Conservation (phyloP, 2,888 invertebrate species). For the Camptogramma bilineatum region DNA sequence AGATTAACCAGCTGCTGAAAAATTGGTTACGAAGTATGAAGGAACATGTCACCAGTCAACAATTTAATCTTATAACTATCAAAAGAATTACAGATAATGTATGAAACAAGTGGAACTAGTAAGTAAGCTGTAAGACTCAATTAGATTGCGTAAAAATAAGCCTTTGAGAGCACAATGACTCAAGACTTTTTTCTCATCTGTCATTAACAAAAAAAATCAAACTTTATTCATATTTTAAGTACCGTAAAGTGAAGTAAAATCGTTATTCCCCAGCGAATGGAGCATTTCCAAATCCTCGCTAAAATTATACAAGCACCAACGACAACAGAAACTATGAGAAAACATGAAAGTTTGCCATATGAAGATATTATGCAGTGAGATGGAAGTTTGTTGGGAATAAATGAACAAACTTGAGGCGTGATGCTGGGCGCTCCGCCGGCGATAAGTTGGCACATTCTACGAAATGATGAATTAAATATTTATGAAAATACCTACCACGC, state of each 20-base stretch:
- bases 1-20: neutral
- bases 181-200: too few relatives aligned
- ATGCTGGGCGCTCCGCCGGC: constrained; percentile 47
- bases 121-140: neutral
- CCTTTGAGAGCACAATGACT: too few relatives aligned
- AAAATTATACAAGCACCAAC: constrained; percentile 42
- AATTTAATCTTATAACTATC: neutral
- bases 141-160: too few relatives aligned
- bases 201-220: too few relatives aligned
- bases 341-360: constrained; percentile 55
- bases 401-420: constrained; percentile 57
- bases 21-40: neutral
- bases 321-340: constrained; percentile 45
- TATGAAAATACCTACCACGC: constrained; percentile 35
- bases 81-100: too few relatives aligned
- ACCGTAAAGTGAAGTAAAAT: neutral
- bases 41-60: neutral
- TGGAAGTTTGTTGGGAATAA: constrained; percentile 55
- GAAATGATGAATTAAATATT: constrained; percentile 50
- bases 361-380: constrained; percentile 57
- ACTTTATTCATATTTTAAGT: neutral
- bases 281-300: constrained; percentile 27
- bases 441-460: constrained; percentile 54
- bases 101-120: neutral
- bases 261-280: constrained; percentile 12